These are phyloP conservation scores for Drosophila navojoa DNA, from an alignment of 1,140 invertebrate genomes.

Conservation along the genomic window DNA sequence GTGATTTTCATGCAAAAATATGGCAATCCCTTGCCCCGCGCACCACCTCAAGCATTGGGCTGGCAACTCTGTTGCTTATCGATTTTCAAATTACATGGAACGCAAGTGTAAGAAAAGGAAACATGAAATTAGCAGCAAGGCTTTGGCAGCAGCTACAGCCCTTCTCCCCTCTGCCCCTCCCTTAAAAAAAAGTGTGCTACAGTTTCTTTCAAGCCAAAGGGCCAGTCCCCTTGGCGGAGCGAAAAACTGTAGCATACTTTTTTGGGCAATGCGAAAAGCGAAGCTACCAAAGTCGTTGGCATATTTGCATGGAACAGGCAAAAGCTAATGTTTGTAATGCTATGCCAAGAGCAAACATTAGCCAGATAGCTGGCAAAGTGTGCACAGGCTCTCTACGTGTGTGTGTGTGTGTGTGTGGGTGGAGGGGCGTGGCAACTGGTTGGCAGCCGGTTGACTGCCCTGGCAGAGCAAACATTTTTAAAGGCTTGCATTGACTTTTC, in stretches of 20 bases:
- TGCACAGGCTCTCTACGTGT: conserved; percentile 8
- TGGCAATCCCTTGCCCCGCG: not conserved
- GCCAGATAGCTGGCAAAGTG: conserved; percentile 52
- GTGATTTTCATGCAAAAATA: conserved; percentile 76
- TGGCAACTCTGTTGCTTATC: conserved; percentile 63
- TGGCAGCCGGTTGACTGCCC: conserved; percentile 18
- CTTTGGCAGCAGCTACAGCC: no score
- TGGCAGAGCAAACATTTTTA: conserved; percentile 32
- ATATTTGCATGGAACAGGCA: conserved; percentile 69
- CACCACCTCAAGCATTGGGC: not conserved
- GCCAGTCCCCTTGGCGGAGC: conserved; percentile 19
- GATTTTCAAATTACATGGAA: conserved; percentile 70
- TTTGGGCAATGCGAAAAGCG: conserved; percentile 54
- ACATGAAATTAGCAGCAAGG: conserved; percentile 63
- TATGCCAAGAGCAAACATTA: conserved; percentile 55
- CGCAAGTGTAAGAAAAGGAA: conserved; percentile 57
- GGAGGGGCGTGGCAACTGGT: conserved; percentile 6
- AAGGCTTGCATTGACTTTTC: conserved; percentile 55
- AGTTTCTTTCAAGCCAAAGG: conserved; percentile 7
- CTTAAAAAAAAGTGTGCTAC: no score
- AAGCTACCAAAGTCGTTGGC: conserved; percentile 38
- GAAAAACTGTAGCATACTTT: conserved; percentile 71
- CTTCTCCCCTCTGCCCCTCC: no score
- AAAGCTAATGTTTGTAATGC: conserved; percentile 60
- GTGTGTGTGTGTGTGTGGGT: not conserved